Base-by-base conservation (phyloP, 2,888 invertebrate genomes). In the Halictus quadricinctus region DNA sequence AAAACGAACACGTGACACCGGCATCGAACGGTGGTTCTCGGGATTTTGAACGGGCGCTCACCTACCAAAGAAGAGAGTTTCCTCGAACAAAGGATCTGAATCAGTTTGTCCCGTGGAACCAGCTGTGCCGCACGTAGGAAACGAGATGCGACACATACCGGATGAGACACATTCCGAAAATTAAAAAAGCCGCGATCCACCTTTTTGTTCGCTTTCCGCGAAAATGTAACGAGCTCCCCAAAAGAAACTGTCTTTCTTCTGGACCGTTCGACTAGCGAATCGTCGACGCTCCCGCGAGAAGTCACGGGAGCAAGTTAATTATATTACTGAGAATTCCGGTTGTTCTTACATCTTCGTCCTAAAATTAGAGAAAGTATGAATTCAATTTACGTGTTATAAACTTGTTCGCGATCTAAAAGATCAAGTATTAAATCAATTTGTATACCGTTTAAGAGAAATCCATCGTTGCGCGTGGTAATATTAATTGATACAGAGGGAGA, bases 61-160 rank as follows among this genome's bases (percentile, higher is more conserved):
- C 50, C 72, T 58, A 73, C 50, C 70, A n/a, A 36, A 75, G 21
- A 36, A 36, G 29, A 76, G 54, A 76, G 50, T 46, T 88, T 88
- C 88, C 66, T 43, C 88, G 88, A 86, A 88, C 81, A 81, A 88
- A 88, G 75, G 41, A 70, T 76, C 81, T 88, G 86, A 88, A 81
- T 88, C 86, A 88, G 86, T 88, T 74, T 69, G 43, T 60, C 80
- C 79, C 74, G 46, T 41, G 41, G 81, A 72, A 79, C 25, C 43
- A 81, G 50, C 64, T 54, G 54, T 25, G 36, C 36, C 70, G 25
- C 72, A 74, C 43, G 60, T 64, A 43, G 46, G 72, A 80, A 78
- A 72, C 54, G 50, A 54, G 64, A n/a, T 10, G n/a, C 66, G 46
- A 81, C 72, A 77, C 60, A 50, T 43, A 72, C 83, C 25, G n/a